phyloP scores from a whole-genome alignment of 2,888 invertebrate species.

The Leucophora obtusa region DNA sequence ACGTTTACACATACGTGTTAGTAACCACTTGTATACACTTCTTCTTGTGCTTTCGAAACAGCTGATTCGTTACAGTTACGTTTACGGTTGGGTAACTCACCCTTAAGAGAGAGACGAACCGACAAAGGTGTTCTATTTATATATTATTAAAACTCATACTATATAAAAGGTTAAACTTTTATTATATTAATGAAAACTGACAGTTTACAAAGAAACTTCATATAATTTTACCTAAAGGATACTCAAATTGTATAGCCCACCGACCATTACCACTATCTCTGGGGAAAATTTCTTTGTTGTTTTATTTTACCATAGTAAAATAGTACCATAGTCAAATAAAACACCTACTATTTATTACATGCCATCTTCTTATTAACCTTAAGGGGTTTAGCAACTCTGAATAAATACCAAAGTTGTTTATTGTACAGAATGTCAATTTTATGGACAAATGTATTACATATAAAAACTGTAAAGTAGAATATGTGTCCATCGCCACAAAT shows the following conservation, averaged over 20 bases:
- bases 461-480: no score
- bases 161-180: constrained; percentile 43
- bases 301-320: neutral
- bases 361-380: neutral
- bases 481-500: no score
- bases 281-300: neutral
- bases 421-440: no score
- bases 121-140: constrained; percentile 8
- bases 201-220: constrained; percentile 53
- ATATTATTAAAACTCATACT: constrained; percentile 20
- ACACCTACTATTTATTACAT: neutral
- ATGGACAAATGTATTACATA: no score
- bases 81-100: no score
- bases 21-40: no score
- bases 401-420: neutral
- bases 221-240: constrained; percentile 34
- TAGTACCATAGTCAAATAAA: neutral
- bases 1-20: no score
- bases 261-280: neutral
- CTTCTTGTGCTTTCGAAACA: no score
- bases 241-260: constrained; percentile 6
- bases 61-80: no score
- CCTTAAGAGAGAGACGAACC: constrained; percentile 5
- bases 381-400: neutral
- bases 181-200: constrained; percentile 54